These are phyloP conservation scores for Artibeus lituratus DNA, from an alignment of 2,797 vertebrate species.

Conservation along the genomic window DNA sequence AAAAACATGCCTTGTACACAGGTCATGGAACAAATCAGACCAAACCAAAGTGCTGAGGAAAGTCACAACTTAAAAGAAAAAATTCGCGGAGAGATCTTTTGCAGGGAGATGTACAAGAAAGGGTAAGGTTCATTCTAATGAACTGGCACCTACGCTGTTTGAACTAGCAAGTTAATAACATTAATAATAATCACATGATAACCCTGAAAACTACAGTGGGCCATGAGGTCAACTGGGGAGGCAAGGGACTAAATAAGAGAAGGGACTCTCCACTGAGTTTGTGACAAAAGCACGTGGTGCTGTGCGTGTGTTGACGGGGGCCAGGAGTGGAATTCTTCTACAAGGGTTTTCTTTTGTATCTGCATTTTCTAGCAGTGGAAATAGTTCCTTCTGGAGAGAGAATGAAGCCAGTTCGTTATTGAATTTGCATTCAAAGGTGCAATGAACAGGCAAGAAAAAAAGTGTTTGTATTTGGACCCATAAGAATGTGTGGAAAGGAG, in stretches of 20 bases:
- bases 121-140: neutral
- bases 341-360: neutral
- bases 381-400: neutral
- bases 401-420: neutral
- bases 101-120: neutral
- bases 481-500: neutral
- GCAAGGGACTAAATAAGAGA: neutral
- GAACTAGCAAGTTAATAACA: neutral
- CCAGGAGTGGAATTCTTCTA: neutral
- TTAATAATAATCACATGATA: neutral
- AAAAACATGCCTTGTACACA: neutral
- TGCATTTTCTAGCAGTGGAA: neutral
- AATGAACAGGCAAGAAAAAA: neutral
- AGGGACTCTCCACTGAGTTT: neutral
- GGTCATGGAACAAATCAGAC: slow-evolving; percentile 18
- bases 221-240: neutral
- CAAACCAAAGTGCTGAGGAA: neutral
- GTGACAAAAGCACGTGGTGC: neutral
- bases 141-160: neutral
- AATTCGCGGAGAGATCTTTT: neutral
- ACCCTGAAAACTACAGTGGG: neutral
- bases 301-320: too few species aligned
- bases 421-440: neutral
- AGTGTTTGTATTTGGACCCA: neutral
- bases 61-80: neutral